A percentile compares a stretch with the other conserved stretches of the same genome.
phyloP scores from a whole-genome alignment of 2,113 vertebrate species.

The Oreotragus oreotragus region DNA sequence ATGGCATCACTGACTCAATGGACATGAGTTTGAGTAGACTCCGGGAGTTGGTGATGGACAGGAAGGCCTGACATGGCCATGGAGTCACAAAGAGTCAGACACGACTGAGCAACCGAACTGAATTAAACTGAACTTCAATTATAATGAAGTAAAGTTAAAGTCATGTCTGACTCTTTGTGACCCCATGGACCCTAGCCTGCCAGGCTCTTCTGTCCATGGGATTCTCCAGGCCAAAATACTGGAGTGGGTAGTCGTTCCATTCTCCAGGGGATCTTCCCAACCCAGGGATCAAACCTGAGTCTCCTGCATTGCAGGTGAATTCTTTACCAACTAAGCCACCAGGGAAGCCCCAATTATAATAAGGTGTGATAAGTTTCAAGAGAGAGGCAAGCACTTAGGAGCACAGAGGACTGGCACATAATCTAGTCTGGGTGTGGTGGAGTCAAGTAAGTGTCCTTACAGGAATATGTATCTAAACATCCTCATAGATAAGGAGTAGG shows the following conservation, averaged over 20 bases:
- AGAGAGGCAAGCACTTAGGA: background rate
- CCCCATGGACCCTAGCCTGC: background rate
- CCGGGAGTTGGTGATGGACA: background rate
- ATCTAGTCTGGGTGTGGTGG: background rate
- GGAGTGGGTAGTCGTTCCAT: background rate
- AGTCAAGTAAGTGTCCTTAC: background rate
- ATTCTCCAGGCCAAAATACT: background rate
- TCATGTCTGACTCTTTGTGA: background rate
- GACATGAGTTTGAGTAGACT: background rate
- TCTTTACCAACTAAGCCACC: background rate
- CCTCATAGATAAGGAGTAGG: background rate
- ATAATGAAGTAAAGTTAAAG: background rate
- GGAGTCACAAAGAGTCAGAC: background rate
- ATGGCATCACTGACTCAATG: background rate
- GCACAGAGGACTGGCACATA: background rate
- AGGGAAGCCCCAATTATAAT: background rate
- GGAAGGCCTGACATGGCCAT: background rate
- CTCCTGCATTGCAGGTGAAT: background rate
- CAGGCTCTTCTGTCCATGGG: background rate
- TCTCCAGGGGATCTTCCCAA: background rate
- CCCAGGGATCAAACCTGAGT: background rate
- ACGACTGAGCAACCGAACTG: background rate
- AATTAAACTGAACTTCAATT: background rate
- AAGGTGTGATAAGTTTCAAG: background rate
- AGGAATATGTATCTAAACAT: background rate